phyloP scores from a whole-genome alignment of 2,797 vertebrate species.

The Zenarchopterus dispar region DNA sequence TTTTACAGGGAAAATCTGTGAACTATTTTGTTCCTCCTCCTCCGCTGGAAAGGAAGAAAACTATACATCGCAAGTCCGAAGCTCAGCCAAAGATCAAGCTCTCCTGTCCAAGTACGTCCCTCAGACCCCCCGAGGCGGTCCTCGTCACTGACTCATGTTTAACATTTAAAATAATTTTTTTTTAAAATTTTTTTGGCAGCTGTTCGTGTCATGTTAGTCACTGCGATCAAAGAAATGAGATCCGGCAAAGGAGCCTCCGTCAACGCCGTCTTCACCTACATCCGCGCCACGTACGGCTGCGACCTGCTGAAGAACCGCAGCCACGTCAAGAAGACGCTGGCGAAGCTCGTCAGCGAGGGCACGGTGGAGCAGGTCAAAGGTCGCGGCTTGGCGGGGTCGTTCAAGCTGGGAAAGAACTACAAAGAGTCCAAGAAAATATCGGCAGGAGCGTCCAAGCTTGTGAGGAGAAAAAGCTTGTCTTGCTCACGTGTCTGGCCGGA shows the following conservation, averaged over 20 bases:
- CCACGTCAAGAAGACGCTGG: constrained; percentile 90
- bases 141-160: neutral
- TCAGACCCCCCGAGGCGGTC: neutral
- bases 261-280: constrained; percentile 91
- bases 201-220: constrained; percentile 92
- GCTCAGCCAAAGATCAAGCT: constrained; percentile 88
- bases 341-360: constrained; percentile 89
- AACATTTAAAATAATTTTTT: neutral
- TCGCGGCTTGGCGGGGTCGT: constrained; percentile 93
- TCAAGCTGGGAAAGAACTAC: constrained; percentile 94
- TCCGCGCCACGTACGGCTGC: constrained; percentile 88
- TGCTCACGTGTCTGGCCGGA: neutral
- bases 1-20: constrained; percentile 89
- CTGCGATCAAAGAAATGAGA: constrained; percentile 92
- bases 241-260: constrained; percentile 92
- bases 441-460: constrained; percentile 80
- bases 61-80: constrained; percentile 73
- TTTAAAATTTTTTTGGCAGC: constrained; percentile 76
- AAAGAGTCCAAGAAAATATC: constrained; percentile 86
- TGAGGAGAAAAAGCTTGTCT: constrained; percentile 66
- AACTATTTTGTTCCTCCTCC: constrained; percentile 95
- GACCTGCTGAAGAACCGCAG: constrained; percentile 90
- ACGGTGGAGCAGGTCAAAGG: constrained; percentile 93
- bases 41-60: constrained; percentile 82
- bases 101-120: constrained; percentile 89